A percentile compares a stretch with the other conserved stretches of the same genome.
phyloP scores from a whole-genome alignment of 2,797 vertebrate genomes.

The Lepilemur ruficaudatus region DNA sequence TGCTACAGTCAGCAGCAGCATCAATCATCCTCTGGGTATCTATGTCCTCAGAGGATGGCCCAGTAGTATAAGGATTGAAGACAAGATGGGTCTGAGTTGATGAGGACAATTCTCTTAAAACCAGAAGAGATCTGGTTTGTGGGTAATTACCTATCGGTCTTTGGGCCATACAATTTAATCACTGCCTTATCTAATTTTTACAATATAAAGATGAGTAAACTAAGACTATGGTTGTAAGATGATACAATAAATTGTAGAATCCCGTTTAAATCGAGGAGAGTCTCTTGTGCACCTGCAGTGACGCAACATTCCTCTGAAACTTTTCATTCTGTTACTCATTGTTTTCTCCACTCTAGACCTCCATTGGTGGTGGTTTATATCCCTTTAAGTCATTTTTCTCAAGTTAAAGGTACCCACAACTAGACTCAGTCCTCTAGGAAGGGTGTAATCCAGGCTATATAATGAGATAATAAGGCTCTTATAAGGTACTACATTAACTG shows the following conservation, averaged over 20 bases:
- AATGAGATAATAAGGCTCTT: neutral
- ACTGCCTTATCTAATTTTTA: neutral
- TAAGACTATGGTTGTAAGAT: neutral
- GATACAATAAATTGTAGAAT: neutral
- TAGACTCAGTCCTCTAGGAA: neutral
- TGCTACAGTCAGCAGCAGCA: neutral
- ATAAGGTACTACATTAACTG: neutral
- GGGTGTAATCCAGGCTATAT: neutral
- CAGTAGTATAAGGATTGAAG: neutral
- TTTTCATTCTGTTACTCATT: neutral
- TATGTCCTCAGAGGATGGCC: neutral
- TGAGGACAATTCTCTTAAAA: neutral
- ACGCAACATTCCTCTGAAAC: neutral
- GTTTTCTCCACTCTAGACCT: accelerated
- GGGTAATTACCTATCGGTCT: neutral
- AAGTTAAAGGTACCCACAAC: neutral
- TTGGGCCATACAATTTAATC: neutral
- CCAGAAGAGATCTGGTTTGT: neutral
- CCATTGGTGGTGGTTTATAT: neutral
- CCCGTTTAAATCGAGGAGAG: neutral
- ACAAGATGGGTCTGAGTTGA: neutral
- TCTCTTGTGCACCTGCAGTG: neutral
- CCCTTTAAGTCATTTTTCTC: neutral
- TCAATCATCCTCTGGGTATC: neutral
- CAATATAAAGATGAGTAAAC: neutral